Evolutionary conservation across 2,113 vertebrate species (phyloP), one percentile per base, ranked within the genome.

Genomic region (Acrocephalus kingi): DNA sequence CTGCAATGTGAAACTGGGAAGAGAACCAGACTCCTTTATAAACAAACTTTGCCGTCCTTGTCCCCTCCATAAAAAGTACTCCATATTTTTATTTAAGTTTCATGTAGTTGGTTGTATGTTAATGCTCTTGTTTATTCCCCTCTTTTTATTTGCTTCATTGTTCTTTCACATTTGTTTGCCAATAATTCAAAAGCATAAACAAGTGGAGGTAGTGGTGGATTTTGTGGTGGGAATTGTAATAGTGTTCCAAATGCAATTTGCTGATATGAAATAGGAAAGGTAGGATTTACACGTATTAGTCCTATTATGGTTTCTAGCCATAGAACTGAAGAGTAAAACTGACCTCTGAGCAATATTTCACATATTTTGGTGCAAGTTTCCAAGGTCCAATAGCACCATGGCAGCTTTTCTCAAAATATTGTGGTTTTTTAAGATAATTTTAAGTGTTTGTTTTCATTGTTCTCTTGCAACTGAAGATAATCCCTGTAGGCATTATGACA

Each of bases 1-100:
- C 71, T 95, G 93, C 91, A 95, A 96, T 30, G 4, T 93, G 90
- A 86, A 96, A 58, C 87, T 91, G 96, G 94, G 95, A 96, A 64
- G 79, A 86, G 84, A 80, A 90, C 90, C 93, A 95, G 75, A 31
- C 43, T 87, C 45, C 58, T 91, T 88, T 62, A 73, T 86, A 94
- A 94, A 96, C 91, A 95, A 95, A 85, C 75, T 76, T 41, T 62
- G 66, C 66, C 62, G 43, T 66, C 7, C 33, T 22, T 46, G 23
- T 39, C 52, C 45, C 52, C 37, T 13, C 11, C 27, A 9, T 19
- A 27, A 72, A 79, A 91, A 74, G 27, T 10, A 13, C 59, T 72
- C 46, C 39, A 2, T 89, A 28, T 51, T 96, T 90, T 41, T 90
- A 55, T 82, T 94, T 85, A 66, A 55, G 18, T 62, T 75, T 21